These are phyloP conservation scores for Meandrina meandrites DNA, from an alignment of 92 coral and sea anemone genomes.

Conservation along the genomic window DNA sequence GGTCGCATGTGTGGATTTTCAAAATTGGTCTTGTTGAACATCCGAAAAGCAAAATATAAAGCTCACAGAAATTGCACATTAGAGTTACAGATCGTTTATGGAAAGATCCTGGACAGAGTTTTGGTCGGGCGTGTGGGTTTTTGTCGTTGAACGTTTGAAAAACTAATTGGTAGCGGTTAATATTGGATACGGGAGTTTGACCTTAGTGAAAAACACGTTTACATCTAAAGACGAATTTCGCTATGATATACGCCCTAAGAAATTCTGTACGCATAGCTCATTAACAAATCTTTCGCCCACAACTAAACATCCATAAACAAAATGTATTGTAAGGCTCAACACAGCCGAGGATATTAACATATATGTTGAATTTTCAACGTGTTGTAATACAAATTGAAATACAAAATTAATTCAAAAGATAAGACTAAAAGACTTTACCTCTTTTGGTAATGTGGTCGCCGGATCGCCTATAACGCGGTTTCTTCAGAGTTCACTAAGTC, in stretches of 20 bases:
- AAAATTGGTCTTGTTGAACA: not conserved
- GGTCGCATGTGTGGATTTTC: not conserved
- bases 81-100: not conserved
- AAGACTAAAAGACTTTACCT: slow-evolving; percentile 8
- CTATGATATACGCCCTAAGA: not conserved
- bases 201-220: not conserved
- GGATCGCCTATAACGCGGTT: not conserved
- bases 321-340: not conserved
- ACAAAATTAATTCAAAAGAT: not conserved
- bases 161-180: not conserved
- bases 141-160: not conserved
- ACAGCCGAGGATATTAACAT: not conserved
- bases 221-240: not conserved
- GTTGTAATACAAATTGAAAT: not conserved
- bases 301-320: not conserved
- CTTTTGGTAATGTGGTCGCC: not conserved
- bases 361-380: not conserved
- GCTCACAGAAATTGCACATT: not conserved
- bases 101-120: not conserved
- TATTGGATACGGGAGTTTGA: not conserved
- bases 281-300: not conserved
- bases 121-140: not conserved
- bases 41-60: not conserved
- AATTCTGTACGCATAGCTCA: not conserved
- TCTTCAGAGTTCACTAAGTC: not conserved